Conservation (phyloP, 2,113 vertebrate species). For the Acanthochromis polyacanthus region DNA sequence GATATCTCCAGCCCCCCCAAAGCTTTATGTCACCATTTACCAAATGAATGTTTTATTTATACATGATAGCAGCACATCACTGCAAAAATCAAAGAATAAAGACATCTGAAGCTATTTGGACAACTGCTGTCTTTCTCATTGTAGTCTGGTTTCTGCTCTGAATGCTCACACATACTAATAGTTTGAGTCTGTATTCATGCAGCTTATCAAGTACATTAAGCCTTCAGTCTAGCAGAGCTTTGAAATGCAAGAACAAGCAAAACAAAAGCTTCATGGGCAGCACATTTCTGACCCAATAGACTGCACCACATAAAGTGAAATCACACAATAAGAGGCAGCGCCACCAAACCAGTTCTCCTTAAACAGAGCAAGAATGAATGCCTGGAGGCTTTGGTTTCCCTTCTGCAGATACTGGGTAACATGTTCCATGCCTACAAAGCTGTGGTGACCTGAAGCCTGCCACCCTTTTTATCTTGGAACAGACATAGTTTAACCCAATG, state of each 20-base stretch:
- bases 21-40: conserved; percentile 17
- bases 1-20: conserved; percentile 22
- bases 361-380: conserved; percentile 52
- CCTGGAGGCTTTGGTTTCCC: conserved; percentile 38
- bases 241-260: conserved; percentile 38
- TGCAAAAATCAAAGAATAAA: conserved; percentile 74
- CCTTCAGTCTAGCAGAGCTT: neutral
- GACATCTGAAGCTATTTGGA: conserved; percentile 29
- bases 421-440: conserved; percentile 2
- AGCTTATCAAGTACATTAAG: neutral
- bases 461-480: neutral
- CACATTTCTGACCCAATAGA: conserved; percentile 38
- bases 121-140: conserved; percentile 1
- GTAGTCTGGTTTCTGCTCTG: neutral
- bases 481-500: neutral
- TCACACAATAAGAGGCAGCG: conserved; percentile 62
- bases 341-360: conserved; percentile 65
- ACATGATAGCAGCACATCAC: conserved; percentile 23
- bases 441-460: neutral
- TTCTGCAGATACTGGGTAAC: neutral
- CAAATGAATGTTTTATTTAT: conserved; percentile 56
- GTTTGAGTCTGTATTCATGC: neutral
- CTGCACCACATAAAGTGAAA: conserved; percentile 49
- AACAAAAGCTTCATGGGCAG: conserved; percentile 34
- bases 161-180: too few relatives aligned